A percentile compares a stretch with the other conserved stretches of the same genome.
These are phyloP conservation scores for Drosophila melanica DNA, from an alignment of 1,140 invertebrate species.

Conservation along the genomic window DNA sequence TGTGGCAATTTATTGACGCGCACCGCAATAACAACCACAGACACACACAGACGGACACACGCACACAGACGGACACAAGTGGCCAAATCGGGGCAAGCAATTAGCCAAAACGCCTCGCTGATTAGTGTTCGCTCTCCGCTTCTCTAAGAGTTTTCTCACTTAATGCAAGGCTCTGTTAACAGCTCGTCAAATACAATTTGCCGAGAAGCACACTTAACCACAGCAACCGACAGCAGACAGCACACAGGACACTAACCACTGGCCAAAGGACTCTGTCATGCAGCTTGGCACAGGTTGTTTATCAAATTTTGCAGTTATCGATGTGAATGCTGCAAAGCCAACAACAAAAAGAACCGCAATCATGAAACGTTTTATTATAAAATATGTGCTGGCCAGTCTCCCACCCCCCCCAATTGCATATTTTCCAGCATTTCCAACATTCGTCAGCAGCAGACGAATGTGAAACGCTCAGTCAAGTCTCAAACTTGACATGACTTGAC, in stretches of 20 bases:
- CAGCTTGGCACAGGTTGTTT: slow-evolving; percentile 45
- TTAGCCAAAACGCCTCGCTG: slow-evolving; percentile 64
- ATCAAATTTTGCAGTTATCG: slow-evolving; percentile 59
- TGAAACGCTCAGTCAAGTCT: slow-evolving; percentile 29
- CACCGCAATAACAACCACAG: slow-evolving; percentile 11
- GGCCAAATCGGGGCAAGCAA: slow-evolving; percentile 3
- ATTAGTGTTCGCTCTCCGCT: slow-evolving; percentile 36
- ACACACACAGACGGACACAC: slow-evolving; percentile 28
- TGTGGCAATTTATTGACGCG: slow-evolving; percentile 56
- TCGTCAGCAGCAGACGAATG: slow-evolving; percentile 33
- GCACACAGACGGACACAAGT: slow-evolving; percentile 31
- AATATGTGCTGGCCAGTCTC: slow-evolving; percentile 41
- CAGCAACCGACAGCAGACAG: slow-evolving; percentile 4
- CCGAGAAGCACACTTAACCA: slow-evolving; percentile 30
- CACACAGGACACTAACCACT: not conserved
- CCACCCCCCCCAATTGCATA: not conserved
- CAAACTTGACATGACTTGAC: slow-evolving; percentile 48
- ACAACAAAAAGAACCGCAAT: slow-evolving; percentile 61
- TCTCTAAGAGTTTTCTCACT: slow-evolving; percentile 17
- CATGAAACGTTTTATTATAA: slow-evolving; percentile 72
- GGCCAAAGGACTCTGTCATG: slow-evolving; percentile 12
- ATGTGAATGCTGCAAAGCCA: slow-evolving; percentile 41
- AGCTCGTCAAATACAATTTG: slow-evolving; percentile 67
- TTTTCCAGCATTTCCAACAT: slow-evolving; percentile 38
- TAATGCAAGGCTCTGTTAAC: slow-evolving; percentile 52